A percentile compares a stretch with the other conserved stretches of the same genome.
These are phyloP conservation scores for Crepidodera aurea DNA, from an alignment of 2,888 invertebrate species.

Conservation along the genomic window DNA sequence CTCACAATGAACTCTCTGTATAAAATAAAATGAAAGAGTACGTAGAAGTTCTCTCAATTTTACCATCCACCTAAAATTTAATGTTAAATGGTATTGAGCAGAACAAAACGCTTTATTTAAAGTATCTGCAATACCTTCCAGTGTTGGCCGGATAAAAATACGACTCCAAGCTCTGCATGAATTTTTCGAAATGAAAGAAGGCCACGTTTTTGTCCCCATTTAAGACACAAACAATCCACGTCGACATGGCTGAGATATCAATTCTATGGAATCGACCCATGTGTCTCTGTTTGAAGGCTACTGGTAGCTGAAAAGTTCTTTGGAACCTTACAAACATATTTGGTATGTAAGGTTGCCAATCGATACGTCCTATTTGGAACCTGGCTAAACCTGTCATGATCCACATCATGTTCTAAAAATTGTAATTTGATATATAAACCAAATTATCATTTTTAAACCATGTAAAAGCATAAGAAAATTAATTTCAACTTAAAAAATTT, in stretches of 20 bases:
- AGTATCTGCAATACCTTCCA: conserved; percentile 63
- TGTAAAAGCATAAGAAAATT: too few relatives aligned
- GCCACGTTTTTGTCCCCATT: conserved; percentile 71
- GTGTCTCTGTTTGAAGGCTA: conserved; percentile 74
- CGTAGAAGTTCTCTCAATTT: conserved; percentile 73
- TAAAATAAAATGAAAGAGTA: conserved; percentile 73
- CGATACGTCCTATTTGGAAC: conserved; percentile 81
- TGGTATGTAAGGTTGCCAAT: conserved; percentile 87
- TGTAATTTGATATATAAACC: conserved; percentile 39
- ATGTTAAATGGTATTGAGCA: too few relatives aligned
- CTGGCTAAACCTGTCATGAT: conserved; percentile 78
- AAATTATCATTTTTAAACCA: too few relatives aligned
- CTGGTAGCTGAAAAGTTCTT: conserved; percentile 78
- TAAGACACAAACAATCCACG: conserved; percentile 71
- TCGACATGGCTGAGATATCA: conserved; percentile 63
- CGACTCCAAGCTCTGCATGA: conserved; percentile 84
- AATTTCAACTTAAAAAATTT: too few relatives aligned
- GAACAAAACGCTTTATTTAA: too few relatives aligned
- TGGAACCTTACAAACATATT: conserved; percentile 70
- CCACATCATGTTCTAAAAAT: conserved; percentile 72
- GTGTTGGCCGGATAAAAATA: conserved; percentile 90
- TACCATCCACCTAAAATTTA: conserved; percentile 70
- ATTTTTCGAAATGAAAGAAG: conserved; percentile 77
- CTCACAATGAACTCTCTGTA: conserved; percentile 70
- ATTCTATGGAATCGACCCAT: conserved; percentile 65